Base-by-base conservation (phyloP, 2,113 vertebrate genomes). In the Prionailurus bengalensis region DNA sequence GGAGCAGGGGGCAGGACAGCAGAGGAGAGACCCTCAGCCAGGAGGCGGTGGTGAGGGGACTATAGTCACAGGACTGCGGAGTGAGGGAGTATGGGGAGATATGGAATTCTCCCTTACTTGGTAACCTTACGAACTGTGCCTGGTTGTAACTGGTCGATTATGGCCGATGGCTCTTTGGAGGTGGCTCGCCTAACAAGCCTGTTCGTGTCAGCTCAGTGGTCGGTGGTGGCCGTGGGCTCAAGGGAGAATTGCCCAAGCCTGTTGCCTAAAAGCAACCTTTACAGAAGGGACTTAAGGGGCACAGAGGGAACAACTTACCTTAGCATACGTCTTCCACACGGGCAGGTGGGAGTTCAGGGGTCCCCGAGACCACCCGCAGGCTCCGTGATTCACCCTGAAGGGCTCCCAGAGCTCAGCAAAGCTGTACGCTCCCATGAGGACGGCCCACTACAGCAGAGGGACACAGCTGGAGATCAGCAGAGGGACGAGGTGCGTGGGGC, bases 371-470 rank as follows among this genome's bases (percentile, higher is more conserved):
- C 19, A 19, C 53, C 17, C 13, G 7, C 12, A 9, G 42, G 33
- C 3, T 48, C 51, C 16, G 4, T 14, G 48, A 16, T 8, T 42
- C 33, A 6, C 15, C 19, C 45, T 2, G 36, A 68, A 63, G 71
- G 91, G 36, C 76, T 12, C 19, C 11, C 17, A 4, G 63, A 61
- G 39, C 61, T 76, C 23, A 66, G 29, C 82, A 42, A 12, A 55
- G 70, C 19, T 5, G 0, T 6, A 10, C 0, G 2, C 21, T 58
- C 61, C 73, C 4, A 1, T 0, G 25, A 6, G 45, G 12, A 73
- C 21, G 3, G 65, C 3, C 23, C 65, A 1, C 19, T 3, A 3
- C 15, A 11, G 74, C 8, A 21, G 58, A 74, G 15, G 39, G 73
- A 39, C 29, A 9, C 3, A 7, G 21, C 27, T 29, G 8, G 7